Percentiles rank a stretch among this genome's conserved stretches.
Conservation (phyloP, 2,888 invertebrate species). For the Tineola bisselliella region DNA sequence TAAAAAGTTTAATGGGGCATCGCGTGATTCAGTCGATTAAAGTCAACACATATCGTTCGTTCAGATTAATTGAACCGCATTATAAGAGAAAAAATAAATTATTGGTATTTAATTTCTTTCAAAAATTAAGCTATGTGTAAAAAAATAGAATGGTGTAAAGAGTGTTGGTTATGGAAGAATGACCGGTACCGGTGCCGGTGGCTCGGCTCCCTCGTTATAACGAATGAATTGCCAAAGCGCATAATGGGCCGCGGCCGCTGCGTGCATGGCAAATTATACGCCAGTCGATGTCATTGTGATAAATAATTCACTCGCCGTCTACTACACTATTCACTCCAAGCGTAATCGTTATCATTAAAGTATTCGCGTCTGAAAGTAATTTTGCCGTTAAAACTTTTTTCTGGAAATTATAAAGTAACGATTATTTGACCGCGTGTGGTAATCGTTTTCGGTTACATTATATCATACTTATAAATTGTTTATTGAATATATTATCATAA, state of each 20-base stretch:
- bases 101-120: background rate
- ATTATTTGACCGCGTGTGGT: constrained; percentile 19
- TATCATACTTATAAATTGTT: background rate
- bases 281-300: constrained; percentile 56
- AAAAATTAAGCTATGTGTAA: background rate
- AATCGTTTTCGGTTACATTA: constrained; percentile 37
- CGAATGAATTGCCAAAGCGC: constrained; percentile 55
- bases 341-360: constrained; percentile 23
- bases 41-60: constrained; percentile 29
- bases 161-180: constrained; percentile 23
- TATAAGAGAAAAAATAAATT: background rate
- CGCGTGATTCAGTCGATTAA: constrained; percentile 33
- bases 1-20: constrained; percentile 29
- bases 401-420: constrained; percentile 21
- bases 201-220: constrained; percentile 43
- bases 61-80: constrained; percentile 17
- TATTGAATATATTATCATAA: background rate
- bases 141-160: background rate
- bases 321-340: constrained; percentile 17
- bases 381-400: constrained; percentile 13
- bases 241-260: constrained; percentile 36
- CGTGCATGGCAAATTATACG: constrained; percentile 57
- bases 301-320: constrained; percentile 33
- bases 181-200: constrained; percentile 41
- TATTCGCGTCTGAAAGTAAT: constrained; percentile 12